A percentile compares a stretch with the other conserved stretches of the same genome.
These are phyloP conservation scores for Melitaea athalia DNA, from an alignment of 2,888 invertebrate species.

Conservation along the genomic window DNA sequence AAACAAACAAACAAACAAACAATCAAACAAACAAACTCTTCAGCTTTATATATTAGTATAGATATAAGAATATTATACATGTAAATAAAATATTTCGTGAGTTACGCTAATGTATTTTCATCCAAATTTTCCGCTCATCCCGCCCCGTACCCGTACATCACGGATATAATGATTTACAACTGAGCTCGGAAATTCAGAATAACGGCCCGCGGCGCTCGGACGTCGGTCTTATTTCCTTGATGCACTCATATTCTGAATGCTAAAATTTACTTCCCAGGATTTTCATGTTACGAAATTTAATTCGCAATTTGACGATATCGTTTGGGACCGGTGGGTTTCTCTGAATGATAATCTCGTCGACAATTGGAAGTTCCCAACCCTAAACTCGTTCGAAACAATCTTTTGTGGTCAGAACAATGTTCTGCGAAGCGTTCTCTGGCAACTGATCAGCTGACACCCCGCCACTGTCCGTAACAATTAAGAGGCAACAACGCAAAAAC, in stretches of 20 bases:
- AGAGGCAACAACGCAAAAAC: conserved; percentile 41
- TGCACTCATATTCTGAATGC: conserved; percentile 41
- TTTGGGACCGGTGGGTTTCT: neutral
- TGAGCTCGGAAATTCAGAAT: conserved; percentile 40
- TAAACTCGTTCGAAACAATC: conserved; percentile 49
- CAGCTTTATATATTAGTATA: too few species aligned
- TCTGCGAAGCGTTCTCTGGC: conserved; percentile 44
- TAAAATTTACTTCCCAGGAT: conserved; percentile 38
- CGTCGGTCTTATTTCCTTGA: conserved; percentile 45
- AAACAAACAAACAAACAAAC: too few species aligned
- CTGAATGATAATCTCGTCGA: conserved; percentile 14
- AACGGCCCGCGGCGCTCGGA: conserved; percentile 31
- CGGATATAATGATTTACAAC: conserved; percentile 44
- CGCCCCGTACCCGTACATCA: conserved; percentile 40
- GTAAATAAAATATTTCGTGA: conserved; percentile 13
- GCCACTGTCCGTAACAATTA: conserved; percentile 23
- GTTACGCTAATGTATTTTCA: conserved; percentile 31
- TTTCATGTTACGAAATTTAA: conserved; percentile 12
- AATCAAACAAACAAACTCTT: too few species aligned
- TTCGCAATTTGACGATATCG: neutral
- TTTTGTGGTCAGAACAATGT: conserved; percentile 39
- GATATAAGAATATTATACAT: neutral
- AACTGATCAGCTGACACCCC: conserved; percentile 48
- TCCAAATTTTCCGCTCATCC: conserved; percentile 29
- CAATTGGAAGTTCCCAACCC: conserved; percentile 28